These are phyloP conservation scores for Etia nguti DNA, from an alignment of 2,113 vertebrate species.

Conservation along the genomic window DNA sequence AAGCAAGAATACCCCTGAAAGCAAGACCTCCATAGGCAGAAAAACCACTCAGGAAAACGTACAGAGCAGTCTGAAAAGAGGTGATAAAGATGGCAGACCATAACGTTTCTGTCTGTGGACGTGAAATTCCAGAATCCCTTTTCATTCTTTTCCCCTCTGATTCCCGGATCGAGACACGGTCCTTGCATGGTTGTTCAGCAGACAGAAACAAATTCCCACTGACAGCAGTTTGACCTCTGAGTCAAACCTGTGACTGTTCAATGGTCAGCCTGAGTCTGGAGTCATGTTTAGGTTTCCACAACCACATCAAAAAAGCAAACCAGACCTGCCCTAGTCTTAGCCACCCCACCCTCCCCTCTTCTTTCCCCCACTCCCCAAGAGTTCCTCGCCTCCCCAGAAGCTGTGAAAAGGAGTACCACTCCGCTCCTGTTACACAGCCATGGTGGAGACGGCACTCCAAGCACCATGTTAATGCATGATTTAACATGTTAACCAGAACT, in stretches of 20 bases:
- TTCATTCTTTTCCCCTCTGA: not conserved
- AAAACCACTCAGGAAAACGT: not conserved
- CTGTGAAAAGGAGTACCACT: slow-evolving; percentile 50
- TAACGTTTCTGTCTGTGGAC: not conserved
- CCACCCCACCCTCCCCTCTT: not conserved
- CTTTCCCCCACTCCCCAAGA: not conserved
- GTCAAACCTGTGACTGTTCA: slow-evolving; percentile 1
- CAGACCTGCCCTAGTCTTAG: slow-evolving; percentile 16
- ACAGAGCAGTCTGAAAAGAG: not conserved
- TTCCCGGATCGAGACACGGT: not conserved
- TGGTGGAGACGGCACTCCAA: slow-evolving; percentile 23
- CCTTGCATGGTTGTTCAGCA: not conserved
- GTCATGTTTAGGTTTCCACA: slow-evolving; percentile 37
- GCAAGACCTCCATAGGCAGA: not conserved
- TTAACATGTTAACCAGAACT: slow-evolving; percentile 46
- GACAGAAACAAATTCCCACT: slow-evolving; percentile 33
- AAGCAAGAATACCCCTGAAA: not conserved
- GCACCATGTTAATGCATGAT: slow-evolving; percentile 57
- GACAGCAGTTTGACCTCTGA: slow-evolving; percentile 7
- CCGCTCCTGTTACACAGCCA: slow-evolving; percentile 56
- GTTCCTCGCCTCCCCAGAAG: slow-evolving; percentile 27
- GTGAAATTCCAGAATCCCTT: slow-evolving; percentile 5
- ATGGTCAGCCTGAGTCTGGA: not conserved
- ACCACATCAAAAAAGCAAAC: not conserved
- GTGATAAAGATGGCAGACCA: not conserved